Percentiles rank a stretch among this genome's conserved stretches.
Conservation (phyloP, 2,888 invertebrate species). For the Hoplodrina blanda region DNA sequence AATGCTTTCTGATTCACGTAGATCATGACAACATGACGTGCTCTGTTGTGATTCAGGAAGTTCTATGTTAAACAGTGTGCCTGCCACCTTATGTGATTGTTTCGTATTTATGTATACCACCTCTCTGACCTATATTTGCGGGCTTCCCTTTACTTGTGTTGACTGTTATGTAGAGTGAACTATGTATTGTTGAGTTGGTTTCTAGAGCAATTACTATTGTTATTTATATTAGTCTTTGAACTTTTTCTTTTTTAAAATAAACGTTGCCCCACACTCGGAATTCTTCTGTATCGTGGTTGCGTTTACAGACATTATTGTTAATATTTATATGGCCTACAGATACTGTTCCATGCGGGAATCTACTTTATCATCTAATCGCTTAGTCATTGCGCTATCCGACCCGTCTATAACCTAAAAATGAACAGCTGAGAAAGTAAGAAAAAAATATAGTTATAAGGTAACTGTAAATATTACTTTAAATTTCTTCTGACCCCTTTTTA, state of each 20-base stretch:
- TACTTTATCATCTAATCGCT: too few species aligned
- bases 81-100: conserved; percentile 28
- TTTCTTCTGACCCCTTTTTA: background rate
- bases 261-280: too few species aligned
- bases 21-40: conserved; percentile 29
- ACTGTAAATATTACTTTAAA: background rate
- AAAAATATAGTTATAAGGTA: background rate
- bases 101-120: conserved; percentile 20
- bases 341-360: too few species aligned
- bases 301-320: too few species aligned
- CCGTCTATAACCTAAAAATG: background rate
- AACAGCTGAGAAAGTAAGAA: background rate
- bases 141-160: conserved; percentile 23
- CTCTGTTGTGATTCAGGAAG: conserved; percentile 32
- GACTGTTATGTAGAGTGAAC: conserved; percentile 15
- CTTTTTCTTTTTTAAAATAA: too few species aligned
- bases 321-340: too few species aligned
- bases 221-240: background rate
- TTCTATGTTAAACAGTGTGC: conserved; percentile 27
- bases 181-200: conserved; percentile 5
- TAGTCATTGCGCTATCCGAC: too few species aligned
- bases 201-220: conserved; percentile 3
- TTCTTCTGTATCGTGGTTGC: too few species aligned
- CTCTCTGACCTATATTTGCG: conserved; percentile 39
- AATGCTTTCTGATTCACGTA: background rate